Evolutionary conservation across 2,113 vertebrate species (phyloP).

Genomic region (Ptyas mucosa): DNA sequence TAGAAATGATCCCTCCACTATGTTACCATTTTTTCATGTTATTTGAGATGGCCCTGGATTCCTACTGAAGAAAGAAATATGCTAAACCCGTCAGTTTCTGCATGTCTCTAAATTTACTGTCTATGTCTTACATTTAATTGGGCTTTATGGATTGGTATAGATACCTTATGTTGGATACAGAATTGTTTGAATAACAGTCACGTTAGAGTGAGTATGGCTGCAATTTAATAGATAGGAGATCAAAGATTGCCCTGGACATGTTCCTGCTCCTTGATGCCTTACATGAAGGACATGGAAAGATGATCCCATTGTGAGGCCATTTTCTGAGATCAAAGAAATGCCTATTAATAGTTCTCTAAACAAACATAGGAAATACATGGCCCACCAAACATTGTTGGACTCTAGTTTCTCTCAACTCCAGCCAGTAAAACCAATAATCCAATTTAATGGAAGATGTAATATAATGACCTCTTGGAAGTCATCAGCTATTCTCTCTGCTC

Average conservation of each 20-base stretch:
- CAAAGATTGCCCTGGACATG: neutral
- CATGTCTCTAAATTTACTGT: neutral
- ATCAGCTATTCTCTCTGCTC: neutral
- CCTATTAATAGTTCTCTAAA: neutral
- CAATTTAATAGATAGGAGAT: neutral
- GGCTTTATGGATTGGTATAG: neutral
- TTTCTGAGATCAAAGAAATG: neutral
- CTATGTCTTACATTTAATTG: neutral
- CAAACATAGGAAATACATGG: neutral
- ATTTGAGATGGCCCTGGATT: slow-evolving; percentile 31
- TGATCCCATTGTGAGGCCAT: neutral
- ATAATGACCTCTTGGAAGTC: neutral
- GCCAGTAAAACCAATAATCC: neutral
- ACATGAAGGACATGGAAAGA: neutral
- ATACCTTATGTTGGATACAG: neutral
- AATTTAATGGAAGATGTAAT: neutral
- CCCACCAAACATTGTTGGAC: neutral
- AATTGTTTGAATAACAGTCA: neutral
- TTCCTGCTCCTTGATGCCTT: neutral
- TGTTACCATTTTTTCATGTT: neutral
- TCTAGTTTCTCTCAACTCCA: neutral
- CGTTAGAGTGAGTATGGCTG: neutral
- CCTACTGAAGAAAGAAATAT: slow-evolving; percentile 33
- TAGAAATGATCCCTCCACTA: neutral
- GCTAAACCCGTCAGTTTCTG: slow-evolving; percentile 9